Base-by-base conservation (phyloP, 2,113 vertebrate genomes). In the Holacanthus passer region DNA sequence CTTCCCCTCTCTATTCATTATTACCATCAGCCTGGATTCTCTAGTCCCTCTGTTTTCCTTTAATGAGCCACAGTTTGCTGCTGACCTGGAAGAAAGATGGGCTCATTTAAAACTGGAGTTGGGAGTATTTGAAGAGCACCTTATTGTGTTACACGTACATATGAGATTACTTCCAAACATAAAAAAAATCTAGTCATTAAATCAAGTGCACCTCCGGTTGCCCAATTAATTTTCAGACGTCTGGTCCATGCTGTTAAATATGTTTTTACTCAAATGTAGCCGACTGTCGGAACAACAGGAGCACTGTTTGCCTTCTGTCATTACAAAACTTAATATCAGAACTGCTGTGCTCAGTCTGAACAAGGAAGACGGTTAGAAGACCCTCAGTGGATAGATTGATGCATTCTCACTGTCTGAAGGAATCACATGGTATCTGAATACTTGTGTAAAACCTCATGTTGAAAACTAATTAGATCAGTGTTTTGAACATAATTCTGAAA, bases 11-110 rank as follows among this genome's bases (percentile, higher is more conserved):
- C 78, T 77, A 32, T 77, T 82, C 72, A 86, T 88, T 73, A 82
- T 50, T 64, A 68, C 70, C 74, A 75, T 87, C 80, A 82, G 78
- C 39, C 62, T 60, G 48, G 67, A 83, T 83, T 68, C 68, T 70
- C 32, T 0, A 20, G 56, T 86, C 73, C 58, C 77, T 82, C 71
- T 77, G 70, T 84, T 87, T 87, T 19, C 64, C 63, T 79, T 78
- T 90, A 90, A 90, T 78, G 84, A 89, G 78, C 79, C 69, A 29
- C 81, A 24, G 82, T 86, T 86, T 88, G 75, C 62, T 64, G 59
- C 66, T 87, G 85, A 91, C 79, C 85, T 66, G 73, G 68, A 80
- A 82, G 83, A 80, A 65, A 58, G 70, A 81, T 16, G 52, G 69
- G 27, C 77, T 83, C 62, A 43, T 81, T 75, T 82, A 67, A 73